Evolutionary conservation across 2,888 invertebrate species (phyloP).

Genomic region (Candidula unifasciata): DNA sequence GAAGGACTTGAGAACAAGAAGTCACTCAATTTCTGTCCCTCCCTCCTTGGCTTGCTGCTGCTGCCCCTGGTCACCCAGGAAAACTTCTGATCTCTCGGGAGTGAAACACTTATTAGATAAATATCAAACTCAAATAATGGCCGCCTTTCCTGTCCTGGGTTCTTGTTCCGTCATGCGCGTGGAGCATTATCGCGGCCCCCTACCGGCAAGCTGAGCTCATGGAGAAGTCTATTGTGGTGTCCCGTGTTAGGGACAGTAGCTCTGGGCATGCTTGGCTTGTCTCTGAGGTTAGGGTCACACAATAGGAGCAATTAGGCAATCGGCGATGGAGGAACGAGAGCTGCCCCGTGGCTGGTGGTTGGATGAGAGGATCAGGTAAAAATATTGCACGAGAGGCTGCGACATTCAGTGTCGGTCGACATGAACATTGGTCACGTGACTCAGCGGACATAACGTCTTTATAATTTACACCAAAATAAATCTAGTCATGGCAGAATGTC

Average conservation of each 20-base stretch:
- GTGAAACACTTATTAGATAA: constrained; percentile 39
- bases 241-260: background rate
- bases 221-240: constrained; percentile 31
- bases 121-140: constrained; percentile 38
- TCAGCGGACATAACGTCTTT: background rate
- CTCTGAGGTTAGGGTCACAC: constrained; percentile 26
- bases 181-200: constrained; percentile 23
- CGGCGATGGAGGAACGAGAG: constrained; percentile 11
- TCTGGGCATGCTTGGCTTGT: constrained; percentile 37
- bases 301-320: constrained; percentile 40
- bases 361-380: background rate
- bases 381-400: constrained; percentile 15
- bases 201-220: constrained; percentile 10
- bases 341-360: background rate
- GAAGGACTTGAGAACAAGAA: constrained; percentile 25
- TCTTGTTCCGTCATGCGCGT: constrained; percentile 48
- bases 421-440: constrained; percentile 11
- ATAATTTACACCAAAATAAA: too few species aligned
- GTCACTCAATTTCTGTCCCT: background rate
- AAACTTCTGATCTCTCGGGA: background rate
- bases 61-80: constrained; percentile 5
- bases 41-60: background rate
- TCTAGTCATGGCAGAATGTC: too few species aligned
- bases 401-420: background rate
- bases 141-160: constrained; percentile 18